A percentile compares a stretch with the other conserved stretches of the same genome.
These are phyloP conservation scores for Luperina nickerlii DNA, from an alignment of 2,888 invertebrate genomes.

Conservation along the genomic window DNA sequence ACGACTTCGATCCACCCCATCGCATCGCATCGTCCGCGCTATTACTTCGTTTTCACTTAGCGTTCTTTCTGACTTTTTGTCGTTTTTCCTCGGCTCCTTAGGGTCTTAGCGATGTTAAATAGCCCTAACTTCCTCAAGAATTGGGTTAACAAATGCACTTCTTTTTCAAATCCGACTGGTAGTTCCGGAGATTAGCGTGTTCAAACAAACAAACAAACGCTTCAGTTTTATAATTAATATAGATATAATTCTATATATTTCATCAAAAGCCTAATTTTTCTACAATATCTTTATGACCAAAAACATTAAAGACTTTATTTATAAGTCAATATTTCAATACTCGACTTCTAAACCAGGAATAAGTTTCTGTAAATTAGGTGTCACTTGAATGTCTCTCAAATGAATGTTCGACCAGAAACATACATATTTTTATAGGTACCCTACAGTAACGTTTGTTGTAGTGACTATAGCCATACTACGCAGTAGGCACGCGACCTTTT, in stretches of 20 bases:
- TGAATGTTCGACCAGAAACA: background rate
- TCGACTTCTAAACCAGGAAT: background rate
- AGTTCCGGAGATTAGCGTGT: no score
- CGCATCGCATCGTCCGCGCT: background rate
- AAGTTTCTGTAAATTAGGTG: background rate
- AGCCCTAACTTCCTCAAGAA: background rate
- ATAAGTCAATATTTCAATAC: background rate
- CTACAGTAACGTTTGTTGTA: background rate
- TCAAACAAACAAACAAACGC: no score
- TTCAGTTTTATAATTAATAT: background rate
- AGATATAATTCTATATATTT: background rate
- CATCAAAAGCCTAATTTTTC: background rate
- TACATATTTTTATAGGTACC: background rate
- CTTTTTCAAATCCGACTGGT: no score
- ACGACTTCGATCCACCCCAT: background rate
- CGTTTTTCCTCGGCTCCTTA: background rate
- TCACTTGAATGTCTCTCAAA: background rate
- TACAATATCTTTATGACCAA: background rate
- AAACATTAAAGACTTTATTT: background rate
- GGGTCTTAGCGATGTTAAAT: background rate
- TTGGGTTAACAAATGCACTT: background rate
- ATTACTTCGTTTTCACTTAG: background rate
- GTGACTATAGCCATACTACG: constrained; percentile 9
- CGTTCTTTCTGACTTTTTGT: background rate
- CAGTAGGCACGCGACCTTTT: background rate